Percentiles rank a stretch among this genome's conserved stretches.
Conservation (phyloP, 1,140 invertebrate species). For the Psix sp. region DNA sequence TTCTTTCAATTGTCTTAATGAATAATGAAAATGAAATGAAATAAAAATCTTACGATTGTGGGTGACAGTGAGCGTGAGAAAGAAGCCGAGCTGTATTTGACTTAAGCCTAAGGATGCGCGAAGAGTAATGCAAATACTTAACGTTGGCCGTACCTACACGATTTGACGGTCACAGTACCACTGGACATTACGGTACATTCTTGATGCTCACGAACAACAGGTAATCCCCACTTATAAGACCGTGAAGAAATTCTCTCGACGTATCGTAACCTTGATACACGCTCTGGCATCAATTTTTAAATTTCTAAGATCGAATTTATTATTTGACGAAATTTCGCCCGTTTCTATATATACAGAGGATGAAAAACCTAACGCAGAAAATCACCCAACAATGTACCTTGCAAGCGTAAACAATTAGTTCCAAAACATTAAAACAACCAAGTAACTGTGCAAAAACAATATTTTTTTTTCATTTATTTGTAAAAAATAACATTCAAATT, state of each 20-base stretch:
- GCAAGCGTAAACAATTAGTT: no score
- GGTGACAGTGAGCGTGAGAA: slow-evolving; percentile 23
- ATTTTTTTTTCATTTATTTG: no score
- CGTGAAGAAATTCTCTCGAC: slow-evolving; percentile 33
- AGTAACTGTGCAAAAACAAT: no score
- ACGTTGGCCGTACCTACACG: slow-evolving; percentile 39
- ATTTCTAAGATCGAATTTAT: not conserved
- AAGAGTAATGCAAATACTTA: slow-evolving; percentile 28
- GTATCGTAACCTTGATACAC: slow-evolving; percentile 52
- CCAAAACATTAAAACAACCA: no score
- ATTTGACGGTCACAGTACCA: slow-evolving; percentile 54
- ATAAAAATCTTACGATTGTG: slow-evolving; percentile 17
- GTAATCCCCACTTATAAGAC: slow-evolving; percentile 42
- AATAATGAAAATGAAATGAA: slow-evolving; percentile 6
- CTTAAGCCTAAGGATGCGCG: slow-evolving; percentile 7
- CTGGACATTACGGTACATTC: slow-evolving; percentile 58
- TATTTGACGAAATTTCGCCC: not conserved
- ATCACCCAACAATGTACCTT: no score
- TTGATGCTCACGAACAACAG: slow-evolving; percentile 39
- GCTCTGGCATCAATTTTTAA: slow-evolving; percentile 41
- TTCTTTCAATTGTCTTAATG: no score
- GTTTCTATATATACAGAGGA: not conserved
- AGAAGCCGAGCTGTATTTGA: slow-evolving; percentile 5
- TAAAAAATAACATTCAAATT: no score
- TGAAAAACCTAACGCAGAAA: no score